Evolutionary conservation across 1,140 invertebrate species (phyloP), one percentile per base, ranked within the genome.

Genomic region (Drosophila prosaltans): DNA sequence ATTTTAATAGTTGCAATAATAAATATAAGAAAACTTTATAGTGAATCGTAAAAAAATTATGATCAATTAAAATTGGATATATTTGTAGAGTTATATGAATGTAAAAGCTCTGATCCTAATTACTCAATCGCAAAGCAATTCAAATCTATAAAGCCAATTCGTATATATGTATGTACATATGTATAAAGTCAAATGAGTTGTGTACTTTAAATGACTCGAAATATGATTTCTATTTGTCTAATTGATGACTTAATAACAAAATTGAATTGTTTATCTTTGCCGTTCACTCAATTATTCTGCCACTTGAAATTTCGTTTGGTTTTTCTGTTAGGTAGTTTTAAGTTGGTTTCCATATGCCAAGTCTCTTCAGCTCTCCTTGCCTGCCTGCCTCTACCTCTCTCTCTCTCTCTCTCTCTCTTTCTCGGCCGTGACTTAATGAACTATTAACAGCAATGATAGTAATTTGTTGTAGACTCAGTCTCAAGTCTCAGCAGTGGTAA

Each of bases 401-500:
- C 16, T 16, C 16, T 16, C 16, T 16, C 16, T 16, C 16, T 16
- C 16, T 16, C 16, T 16, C 16, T 16, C 16, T 71, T 55, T 68
- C 40, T 69, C 72, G 72, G 89, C 84, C 84, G 84, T 89, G 84
- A 89, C 84, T 89, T 89, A 89, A 89, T 89, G 84, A 89, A 89
- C 84, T 89, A 88, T 88, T 88, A 88, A 88, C 84, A 89, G 84
- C 84, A 88, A 88, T 88, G 84, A 88, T 88, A 89, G 84, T 89
- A 88, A 88, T 88, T 88, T 88, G 84, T 88, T 89, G 84, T 73
- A 72, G 72, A 66, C 65, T 40, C 63, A 59, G 40, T 45, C 54
- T 16, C 62, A 68, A 8, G 28, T 51, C 45, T 24, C 59, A 39
- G 66, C 72, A 59, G 72, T 65, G 72, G 63, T 78, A 68, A 74